These are phyloP conservation scores for Ariolimax columbianus DNA, from an alignment of 2,888 invertebrate species.

Conservation along the genomic window DNA sequence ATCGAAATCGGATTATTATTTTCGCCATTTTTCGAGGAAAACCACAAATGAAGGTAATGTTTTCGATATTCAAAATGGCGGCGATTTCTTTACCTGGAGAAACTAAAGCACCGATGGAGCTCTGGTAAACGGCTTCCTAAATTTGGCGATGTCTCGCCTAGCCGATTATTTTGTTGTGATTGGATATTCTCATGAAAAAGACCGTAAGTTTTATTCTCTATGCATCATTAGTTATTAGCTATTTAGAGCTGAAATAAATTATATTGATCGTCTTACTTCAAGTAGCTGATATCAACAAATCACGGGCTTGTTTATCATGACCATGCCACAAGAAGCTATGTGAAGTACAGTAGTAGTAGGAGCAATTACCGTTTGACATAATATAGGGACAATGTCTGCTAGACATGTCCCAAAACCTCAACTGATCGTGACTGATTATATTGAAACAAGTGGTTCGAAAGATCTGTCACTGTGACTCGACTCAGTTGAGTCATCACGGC, in stretches of 20 bases:
- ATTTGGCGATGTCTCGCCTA: conserved; percentile 83
- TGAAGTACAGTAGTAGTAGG: too few relatives aligned
- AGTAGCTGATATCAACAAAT: too few relatives aligned
- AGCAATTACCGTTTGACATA: too few relatives aligned
- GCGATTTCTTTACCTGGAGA: not conserved
- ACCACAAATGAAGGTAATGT: not conserved
- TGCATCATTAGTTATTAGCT: not conserved
- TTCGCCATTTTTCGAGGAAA: not conserved
- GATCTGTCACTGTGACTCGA: too few relatives aligned
- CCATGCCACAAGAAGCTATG: too few relatives aligned
- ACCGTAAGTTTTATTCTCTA: conserved; percentile 81
- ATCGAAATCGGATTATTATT: not conserved
- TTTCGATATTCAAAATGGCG: conserved; percentile 52
- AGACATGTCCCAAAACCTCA: too few relatives aligned
- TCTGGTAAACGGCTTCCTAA: conserved; percentile 43
- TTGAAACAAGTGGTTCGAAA: too few relatives aligned
- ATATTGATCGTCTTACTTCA: too few relatives aligned
- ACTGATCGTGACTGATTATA: too few relatives aligned
- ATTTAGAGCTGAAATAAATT: not conserved
- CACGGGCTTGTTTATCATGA: too few relatives aligned
- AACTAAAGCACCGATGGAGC: conserved; percentile 17
- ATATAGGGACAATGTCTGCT: too few relatives aligned
- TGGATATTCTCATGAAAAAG: conserved; percentile 95
- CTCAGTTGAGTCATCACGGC: too few relatives aligned
- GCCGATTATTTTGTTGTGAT: conserved; percentile 99